Conservation (phyloP, 2,113 vertebrate genomes). For the Psettodes erumei region DNA sequence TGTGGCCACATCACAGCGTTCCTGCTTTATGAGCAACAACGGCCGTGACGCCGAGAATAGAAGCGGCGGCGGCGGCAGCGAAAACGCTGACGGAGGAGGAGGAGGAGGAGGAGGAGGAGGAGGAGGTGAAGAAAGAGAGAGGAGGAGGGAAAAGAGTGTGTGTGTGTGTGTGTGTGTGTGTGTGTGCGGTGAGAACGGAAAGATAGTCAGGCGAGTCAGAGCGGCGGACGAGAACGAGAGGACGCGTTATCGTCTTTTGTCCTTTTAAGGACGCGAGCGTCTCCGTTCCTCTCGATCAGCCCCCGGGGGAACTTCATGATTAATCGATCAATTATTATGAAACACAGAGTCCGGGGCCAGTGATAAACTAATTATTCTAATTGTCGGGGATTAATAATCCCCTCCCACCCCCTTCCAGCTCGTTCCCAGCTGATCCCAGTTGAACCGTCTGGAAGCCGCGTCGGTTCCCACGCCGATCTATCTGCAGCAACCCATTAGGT, state of each 20-base stretch:
- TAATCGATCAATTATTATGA: neutral
- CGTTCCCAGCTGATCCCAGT: neutral
- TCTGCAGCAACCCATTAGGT: constrained; percentile 73
- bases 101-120: constrained; percentile 27
- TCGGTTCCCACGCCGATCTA: constrained; percentile 74
- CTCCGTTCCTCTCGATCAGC: constrained; percentile 21
- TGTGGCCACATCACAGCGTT: constrained; percentile 72
- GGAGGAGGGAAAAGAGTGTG: constrained; percentile 2
- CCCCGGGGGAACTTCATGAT: neutral
- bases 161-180: constrained; percentile 15
- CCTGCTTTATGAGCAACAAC: constrained; percentile 71
- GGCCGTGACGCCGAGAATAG: constrained; percentile 68
- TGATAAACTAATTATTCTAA: neutral
- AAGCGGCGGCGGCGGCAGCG: constrained; percentile 44
- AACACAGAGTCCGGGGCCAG: no score
- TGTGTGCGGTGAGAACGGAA: constrained; percentile 38
- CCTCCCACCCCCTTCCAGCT: no score
- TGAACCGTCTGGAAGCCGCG: constrained; percentile 50
- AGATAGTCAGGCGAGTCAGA: constrained; percentile 26
- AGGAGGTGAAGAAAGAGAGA: constrained; percentile 19
- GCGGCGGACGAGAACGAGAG: constrained; percentile 30
- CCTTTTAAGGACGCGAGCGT: constrained; percentile 51
- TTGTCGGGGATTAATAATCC: neutral
- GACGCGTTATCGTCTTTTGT: constrained; percentile 37
- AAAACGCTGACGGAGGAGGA: constrained; percentile 59